Evolutionary conservation across 2,113 vertebrate species (phyloP).

Genomic region (Lycaon pictus): DNA sequence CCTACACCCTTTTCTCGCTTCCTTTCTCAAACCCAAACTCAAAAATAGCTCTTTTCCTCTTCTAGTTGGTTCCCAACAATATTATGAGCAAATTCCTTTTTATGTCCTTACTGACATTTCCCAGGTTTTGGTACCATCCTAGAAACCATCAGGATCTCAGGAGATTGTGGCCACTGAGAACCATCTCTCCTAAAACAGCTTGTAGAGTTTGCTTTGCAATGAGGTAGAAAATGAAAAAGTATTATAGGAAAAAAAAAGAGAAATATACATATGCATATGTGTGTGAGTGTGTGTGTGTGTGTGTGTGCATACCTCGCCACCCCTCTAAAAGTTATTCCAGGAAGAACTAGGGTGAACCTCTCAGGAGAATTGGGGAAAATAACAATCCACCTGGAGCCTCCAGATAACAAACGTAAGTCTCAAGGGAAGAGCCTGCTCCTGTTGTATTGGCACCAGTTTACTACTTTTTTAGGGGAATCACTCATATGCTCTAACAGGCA

Average conservation of each 20-base stretch:
- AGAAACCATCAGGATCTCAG: not conserved
- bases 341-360: not conserved
- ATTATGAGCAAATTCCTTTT: not conserved
- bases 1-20: not conserved
- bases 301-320: not conserved
- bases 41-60: not conserved
- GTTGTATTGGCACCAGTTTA: not conserved
- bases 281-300: not conserved
- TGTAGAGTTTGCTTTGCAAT: not conserved
- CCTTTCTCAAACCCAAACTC: not conserved
- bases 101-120: not conserved
- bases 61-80: not conserved
- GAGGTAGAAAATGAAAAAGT: not conserved
- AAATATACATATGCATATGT: not conserved
- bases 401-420: not conserved
- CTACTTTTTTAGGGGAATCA: not conserved
- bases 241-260: not conserved
- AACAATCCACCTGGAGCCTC: not conserved
- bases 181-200: not conserved
- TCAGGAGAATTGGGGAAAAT: not conserved
- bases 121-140: not conserved
- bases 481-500: not conserved
- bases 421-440: not conserved
- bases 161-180: not conserved
- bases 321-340: not conserved